Evolutionary conservation across 2,113 vertebrate species (phyloP).

Genomic region (Baryphthengus martii): DNA sequence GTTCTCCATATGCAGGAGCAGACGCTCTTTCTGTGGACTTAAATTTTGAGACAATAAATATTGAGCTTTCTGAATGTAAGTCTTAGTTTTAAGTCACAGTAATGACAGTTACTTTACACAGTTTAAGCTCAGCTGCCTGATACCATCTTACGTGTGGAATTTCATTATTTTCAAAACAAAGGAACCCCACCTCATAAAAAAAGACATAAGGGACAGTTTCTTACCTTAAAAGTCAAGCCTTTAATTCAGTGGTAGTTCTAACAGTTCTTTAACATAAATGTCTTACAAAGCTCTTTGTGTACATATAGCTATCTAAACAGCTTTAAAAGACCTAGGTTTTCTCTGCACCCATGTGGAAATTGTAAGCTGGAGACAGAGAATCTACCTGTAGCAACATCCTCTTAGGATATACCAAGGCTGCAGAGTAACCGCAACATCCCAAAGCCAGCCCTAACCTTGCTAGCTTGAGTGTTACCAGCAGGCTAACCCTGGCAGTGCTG

Average conservation of each 20-base stretch:
- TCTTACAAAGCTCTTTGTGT: background rate
- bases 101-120: background rate
- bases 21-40: background rate
- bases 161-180: background rate
- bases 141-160: background rate
- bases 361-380: background rate
- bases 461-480: background rate
- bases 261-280: background rate
- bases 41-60: background rate
- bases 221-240: background rate
- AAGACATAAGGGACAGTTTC: accelerated
- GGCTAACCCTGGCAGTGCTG: background rate
- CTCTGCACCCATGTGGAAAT: background rate
- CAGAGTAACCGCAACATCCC: background rate
- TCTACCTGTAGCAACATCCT: background rate
- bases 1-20: background rate
- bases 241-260: background rate
- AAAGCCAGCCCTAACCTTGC: background rate
- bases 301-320: background rate
- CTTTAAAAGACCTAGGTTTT: background rate
- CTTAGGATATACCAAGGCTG: background rate
- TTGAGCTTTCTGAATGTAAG: background rate
- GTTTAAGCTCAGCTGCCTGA: background rate
- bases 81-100: background rate
- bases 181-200: background rate